Evolutionary conservation across 1,140 invertebrate species (phyloP).

Genomic region (Dinoponera quadriceps): DNA sequence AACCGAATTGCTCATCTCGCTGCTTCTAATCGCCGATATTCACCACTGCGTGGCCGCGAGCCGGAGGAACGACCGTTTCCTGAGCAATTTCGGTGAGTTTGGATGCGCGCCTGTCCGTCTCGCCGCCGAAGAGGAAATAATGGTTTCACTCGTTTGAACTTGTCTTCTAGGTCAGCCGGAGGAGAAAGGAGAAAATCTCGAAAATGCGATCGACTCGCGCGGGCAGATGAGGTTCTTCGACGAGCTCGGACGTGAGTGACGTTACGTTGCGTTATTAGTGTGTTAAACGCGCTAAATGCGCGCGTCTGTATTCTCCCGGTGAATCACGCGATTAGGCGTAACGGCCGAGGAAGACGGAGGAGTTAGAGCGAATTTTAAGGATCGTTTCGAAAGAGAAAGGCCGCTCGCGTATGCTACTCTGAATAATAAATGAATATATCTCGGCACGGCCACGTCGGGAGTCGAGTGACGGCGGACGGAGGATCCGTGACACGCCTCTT

Average conservation of each 20-base stretch:
- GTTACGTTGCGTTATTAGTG: background rate
- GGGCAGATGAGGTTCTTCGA: constrained; percentile 86
- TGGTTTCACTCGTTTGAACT: constrained; percentile 6
- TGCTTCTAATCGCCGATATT: constrained; percentile 12
- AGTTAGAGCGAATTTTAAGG: constrained; percentile 57
- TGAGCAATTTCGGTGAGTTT: constrained; percentile 75
- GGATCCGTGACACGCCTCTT: background rate
- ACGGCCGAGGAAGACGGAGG: background rate
- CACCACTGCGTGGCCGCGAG: constrained; percentile 41
- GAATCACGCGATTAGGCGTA: constrained; percentile 14
- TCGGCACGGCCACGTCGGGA: background rate
- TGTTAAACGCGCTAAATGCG: background rate
- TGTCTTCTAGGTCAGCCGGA: constrained; percentile 66
- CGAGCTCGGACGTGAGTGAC: constrained; percentile 86
- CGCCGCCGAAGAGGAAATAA: background rate
- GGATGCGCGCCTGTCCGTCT: background rate
- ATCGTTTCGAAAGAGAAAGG: constrained; percentile 58
- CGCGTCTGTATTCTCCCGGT: background rate
- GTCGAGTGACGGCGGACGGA: background rate
- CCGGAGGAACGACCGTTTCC: constrained; percentile 81
- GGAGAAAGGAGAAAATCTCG: constrained; percentile 67
- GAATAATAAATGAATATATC: constrained; percentile 52
- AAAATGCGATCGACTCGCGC: constrained; percentile 71
- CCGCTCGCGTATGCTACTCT: background rate
- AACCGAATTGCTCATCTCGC: constrained; percentile 18